phyloP scores from a whole-genome alignment of 2,888 invertebrate genomes.

The Anodontia alba region DNA sequence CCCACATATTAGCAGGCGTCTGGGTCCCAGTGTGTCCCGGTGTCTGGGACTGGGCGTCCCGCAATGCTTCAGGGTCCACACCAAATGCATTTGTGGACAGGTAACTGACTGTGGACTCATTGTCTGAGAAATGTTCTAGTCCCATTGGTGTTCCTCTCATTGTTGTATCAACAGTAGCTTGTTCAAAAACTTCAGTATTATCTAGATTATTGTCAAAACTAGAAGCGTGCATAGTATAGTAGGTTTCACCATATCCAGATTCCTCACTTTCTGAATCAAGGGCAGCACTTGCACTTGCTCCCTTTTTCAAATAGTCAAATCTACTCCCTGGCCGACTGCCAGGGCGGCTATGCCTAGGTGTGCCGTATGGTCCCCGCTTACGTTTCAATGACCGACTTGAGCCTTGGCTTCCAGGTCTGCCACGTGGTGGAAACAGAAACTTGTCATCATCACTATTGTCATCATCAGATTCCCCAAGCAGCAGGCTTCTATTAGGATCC shows the following conservation, averaged over 20 bases:
- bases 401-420: constrained; percentile 59
- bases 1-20: constrained; percentile 68
- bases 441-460: constrained; percentile 63
- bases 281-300: constrained; percentile 65
- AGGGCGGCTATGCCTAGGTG: constrained; percentile 42
- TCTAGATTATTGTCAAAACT: constrained; percentile 79
- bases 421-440: constrained; percentile 60
- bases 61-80: constrained; percentile 73
- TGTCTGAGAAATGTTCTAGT: constrained; percentile 74
- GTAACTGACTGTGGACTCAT: constrained; percentile 75
- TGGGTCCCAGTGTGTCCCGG: constrained; percentile 78
- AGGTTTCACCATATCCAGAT: constrained; percentile 81
- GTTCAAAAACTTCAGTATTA: constrained; percentile 73
- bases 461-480: constrained; percentile 67
- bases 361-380: constrained; percentile 49
- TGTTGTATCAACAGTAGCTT: constrained; percentile 62
- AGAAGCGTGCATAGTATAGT: constrained; percentile 80
- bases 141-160: constrained; percentile 72
- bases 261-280: constrained; percentile 81
- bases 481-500: constrained; percentile 62
- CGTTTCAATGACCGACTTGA: constrained; percentile 65
- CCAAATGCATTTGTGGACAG: constrained; percentile 71
- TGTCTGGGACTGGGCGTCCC: constrained; percentile 76
- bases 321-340: constrained; percentile 58
- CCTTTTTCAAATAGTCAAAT: constrained; percentile 66